Evolutionary conservation across 2,888 invertebrate species (phyloP).

Genomic region (Timema podura): DNA sequence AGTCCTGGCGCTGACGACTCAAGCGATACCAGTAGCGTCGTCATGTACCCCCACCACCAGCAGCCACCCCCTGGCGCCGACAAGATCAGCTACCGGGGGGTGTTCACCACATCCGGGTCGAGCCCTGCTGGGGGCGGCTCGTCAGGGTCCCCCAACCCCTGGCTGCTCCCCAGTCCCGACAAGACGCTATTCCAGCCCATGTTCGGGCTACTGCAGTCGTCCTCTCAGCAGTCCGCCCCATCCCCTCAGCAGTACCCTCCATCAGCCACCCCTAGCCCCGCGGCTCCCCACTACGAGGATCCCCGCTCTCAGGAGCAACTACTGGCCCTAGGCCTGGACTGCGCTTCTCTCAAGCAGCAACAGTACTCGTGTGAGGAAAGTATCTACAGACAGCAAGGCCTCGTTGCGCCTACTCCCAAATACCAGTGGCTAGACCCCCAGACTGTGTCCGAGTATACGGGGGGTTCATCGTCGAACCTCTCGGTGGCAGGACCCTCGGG

Average conservation of each 20-base stretch:
- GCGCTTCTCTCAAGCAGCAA: conserved; percentile 51
- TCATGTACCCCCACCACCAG: conserved; percentile 51
- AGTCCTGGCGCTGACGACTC: conserved; percentile 68
- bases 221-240: conserved; percentile 54
- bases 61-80: conserved; percentile 34
- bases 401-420: conserved; percentile 50
- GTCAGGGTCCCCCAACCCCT: conserved; percentile 61
- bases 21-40: conserved; percentile 64
- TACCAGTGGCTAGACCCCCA: conserved; percentile 63
- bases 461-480: conserved; percentile 48
- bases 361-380: conserved; percentile 53
- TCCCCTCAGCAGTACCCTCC: conserved; percentile 45
- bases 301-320: conserved; percentile 52
- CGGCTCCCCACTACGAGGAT: conserved; percentile 59
- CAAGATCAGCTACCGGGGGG: conserved; percentile 57
- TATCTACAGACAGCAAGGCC: conserved; percentile 45
- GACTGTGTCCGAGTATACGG: conserved; percentile 47
- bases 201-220: conserved; percentile 52
- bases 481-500: conserved; percentile 49
- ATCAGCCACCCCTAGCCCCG: conserved; percentile 42
- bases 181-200: conserved; percentile 61
- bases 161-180: conserved; percentile 67
- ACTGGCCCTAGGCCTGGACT: conserved; percentile 57
- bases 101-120: conserved; percentile 65
- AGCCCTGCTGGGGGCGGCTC: conserved; percentile 47